phyloP scores from a whole-genome alignment of 2,888 invertebrate species.

The Trissoscelio sp. region DNA sequence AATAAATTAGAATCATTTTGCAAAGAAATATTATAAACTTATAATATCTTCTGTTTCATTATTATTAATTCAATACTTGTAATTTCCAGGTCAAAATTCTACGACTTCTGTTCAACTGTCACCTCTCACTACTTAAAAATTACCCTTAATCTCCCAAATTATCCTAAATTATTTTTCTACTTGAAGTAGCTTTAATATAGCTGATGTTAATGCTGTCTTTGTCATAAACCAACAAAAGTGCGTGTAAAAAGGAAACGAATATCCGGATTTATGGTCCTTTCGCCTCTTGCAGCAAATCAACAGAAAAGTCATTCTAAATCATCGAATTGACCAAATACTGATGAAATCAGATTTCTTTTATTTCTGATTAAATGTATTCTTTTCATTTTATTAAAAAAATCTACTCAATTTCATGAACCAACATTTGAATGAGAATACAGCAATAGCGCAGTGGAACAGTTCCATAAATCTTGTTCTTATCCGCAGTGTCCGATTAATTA shows the following conservation, averaged over 20 bases:
- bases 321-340: background rate
- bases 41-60: too few species aligned
- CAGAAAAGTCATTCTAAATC: background rate
- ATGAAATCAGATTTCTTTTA: background rate
- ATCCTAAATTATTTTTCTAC: conserved; percentile 61
- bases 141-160: conserved; percentile 45
- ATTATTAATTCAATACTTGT: too few species aligned
- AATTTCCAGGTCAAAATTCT: too few species aligned
- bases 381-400: background rate
- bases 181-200: conserved; percentile 48
- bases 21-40: too few species aligned
- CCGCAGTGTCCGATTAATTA: conserved; percentile 2
- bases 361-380: background rate
- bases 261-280: conserved; percentile 16
- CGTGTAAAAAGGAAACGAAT: background rate
- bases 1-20: too few species aligned
- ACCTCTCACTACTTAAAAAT: conserved; percentile 35
- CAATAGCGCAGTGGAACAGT: background rate
- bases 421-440: conserved; percentile 26
- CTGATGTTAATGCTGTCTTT: conserved; percentile 35
- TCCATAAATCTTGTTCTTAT: conserved; percentile 9
- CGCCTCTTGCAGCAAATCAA: conserved; percentile 11
- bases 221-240: conserved; percentile 32
- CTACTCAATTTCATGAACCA: background rate
- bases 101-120: conserved; percentile 17